Base-by-base conservation (phyloP, 2,888 invertebrate species). In the Leucoma salicis region DNA sequence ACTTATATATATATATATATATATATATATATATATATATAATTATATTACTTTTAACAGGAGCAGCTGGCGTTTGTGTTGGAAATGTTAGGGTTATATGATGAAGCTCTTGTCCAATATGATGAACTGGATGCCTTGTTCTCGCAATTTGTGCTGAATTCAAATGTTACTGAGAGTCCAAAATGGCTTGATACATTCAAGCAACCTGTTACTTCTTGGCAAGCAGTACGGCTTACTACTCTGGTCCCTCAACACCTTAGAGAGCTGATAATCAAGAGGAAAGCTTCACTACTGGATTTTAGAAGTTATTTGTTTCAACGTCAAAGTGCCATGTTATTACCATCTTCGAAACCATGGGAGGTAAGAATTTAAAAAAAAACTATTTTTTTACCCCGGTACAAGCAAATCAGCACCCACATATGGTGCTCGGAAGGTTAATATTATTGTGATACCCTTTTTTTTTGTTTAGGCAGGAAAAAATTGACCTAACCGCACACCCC, bases 101-200 rank as follows among this genome's bases (percentile, higher is more conserved):
- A 98, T 57, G 98, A 99, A 86, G 97, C 98, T 10, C 88, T 99
- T 57, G 96, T 99, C 40, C 99, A 99, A 73, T 99, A 98, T 78
- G 99, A 99, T 77, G 99, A 99, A 85, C 90, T 99, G 69, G 98
- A 99, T 88, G 98, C 98, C 35, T 92, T 99, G 59, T 98, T 99
- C 80, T 97, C 98, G 1, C 98, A 99, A 88, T 98, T 98, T 86
- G 95, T 99, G 40, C 94, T 97, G 57, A 98, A 98, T 86, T 96
- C 97, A n/a, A 95, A 95, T 69, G 92, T 95, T 53, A 95, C 96
- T 48, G 97, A 96, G 67, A 94, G 94, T 69, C 95, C 96, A 41
- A 92, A 92, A 44, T 98, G 98, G 98, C 86, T 98, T 56, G 91
- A 91, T 44, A 92, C 93, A 25, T 97, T 98, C 74, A 94, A 94